Evolutionary conservation across 2,888 invertebrate genomes (phyloP), one percentile per base, ranked within the genome.

Genomic region (Stenolophus ochropezus): DNA sequence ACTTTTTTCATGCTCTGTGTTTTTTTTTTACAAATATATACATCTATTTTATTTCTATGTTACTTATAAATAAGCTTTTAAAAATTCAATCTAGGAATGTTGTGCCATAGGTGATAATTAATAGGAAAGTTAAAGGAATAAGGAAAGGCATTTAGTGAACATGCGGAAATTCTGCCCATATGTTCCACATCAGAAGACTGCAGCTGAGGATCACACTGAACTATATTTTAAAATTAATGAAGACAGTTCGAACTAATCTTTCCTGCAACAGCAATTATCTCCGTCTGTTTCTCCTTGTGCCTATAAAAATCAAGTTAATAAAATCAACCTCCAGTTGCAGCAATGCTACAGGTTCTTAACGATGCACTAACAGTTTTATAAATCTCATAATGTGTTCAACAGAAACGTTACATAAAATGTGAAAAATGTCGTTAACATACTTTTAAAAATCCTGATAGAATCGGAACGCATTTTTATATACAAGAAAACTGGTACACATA

Each of bases 391-490:
- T 61, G 23, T 61, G 2, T 23, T 61, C 61, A n/a, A 6, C 4
- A 25, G 11, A 61, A 61, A 61, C 21, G 25, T 14, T 21, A 21
- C 58, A 58, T 58, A 23, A 58, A 58, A 58, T 61, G 61, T 14
- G 61, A 14, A 61, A 23, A 23, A 25, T 61, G 61, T 61, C 25
- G 61, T 61, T 61, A 61, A 61, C 61, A 61, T 25, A 61, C 61
- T 61, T 61, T 61, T 61, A 27, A 61, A 61, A 61, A 56, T 23
- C 58, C 23, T 58, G 23, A 25, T 23, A 8, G 33, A 42, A 42
- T 42, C 11, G 11, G 33, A 42, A 42, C 33, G 11, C 1, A 42
- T 42, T 42, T 42, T 3, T 42, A 42, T 42, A 8, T 8, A 33
- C 6, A 33, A 33, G 1, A 8, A 1, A 33, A 33, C 1, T 33